A percentile compares a stretch with the other conserved stretches of the same genome.
phyloP scores from a whole-genome alignment of 2,888 invertebrate genomes.

The Craniophora ligustri region DNA sequence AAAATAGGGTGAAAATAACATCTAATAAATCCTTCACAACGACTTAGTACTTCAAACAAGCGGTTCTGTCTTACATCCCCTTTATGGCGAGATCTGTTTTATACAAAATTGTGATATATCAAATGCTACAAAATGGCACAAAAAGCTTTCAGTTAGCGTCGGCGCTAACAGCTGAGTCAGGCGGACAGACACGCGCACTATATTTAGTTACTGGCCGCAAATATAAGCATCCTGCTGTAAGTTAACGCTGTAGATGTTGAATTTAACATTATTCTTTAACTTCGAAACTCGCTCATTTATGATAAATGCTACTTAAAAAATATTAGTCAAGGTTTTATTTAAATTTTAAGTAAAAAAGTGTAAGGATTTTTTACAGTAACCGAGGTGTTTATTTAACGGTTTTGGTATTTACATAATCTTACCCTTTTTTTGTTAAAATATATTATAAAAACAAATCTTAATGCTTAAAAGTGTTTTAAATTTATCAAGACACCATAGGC shows the following conservation, averaged over 20 bases:
- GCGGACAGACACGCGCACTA: conserved; percentile 54
- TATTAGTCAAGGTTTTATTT: too few relatives aligned
- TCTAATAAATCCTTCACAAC: conserved; percentile 39
- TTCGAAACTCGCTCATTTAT: conserved; percentile 21
- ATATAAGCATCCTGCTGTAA: conserved; percentile 57
- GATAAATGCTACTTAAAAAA: neutral
- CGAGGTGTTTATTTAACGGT: too few relatives aligned
- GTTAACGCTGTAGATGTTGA: conserved; percentile 16
- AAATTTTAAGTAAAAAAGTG: too few relatives aligned
- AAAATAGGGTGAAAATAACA: conserved; percentile 27
- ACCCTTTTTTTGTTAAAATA: too few relatives aligned
- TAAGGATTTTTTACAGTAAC: too few relatives aligned
- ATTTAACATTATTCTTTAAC: neutral
- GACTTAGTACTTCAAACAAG: conserved; percentile 38
- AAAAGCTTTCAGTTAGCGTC: conserved; percentile 31
- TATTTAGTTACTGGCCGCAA: conserved; percentile 59
- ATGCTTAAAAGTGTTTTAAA: too few relatives aligned
- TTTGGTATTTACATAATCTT: too few relatives aligned
- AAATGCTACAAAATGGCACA: conserved; percentile 34
- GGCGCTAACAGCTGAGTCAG: conserved; percentile 64
- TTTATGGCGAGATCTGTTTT: neutral
- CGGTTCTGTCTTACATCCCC: conserved; percentile 18
- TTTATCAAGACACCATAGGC: too few relatives aligned
- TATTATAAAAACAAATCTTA: too few relatives aligned
- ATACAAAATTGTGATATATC: conserved; percentile 12